These are phyloP conservation scores for Tuta absoluta DNA, from an alignment of 2,888 invertebrate species.

Conservation along the genomic window DNA sequence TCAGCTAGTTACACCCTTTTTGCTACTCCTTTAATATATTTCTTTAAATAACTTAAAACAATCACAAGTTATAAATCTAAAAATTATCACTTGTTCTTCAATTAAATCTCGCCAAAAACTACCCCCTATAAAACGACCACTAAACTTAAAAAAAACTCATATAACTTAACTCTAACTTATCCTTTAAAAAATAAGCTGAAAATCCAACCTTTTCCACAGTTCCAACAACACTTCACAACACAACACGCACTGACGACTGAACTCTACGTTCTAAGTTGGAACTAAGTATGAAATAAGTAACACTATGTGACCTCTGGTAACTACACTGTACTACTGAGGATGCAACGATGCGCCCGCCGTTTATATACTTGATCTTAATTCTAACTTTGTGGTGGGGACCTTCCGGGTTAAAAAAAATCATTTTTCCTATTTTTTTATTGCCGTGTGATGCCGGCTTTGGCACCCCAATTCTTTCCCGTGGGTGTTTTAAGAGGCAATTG, in stretches of 20 bases:
- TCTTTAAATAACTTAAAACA: too few species aligned
- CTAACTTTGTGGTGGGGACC: slow-evolving; percentile 14
- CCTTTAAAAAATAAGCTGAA: slow-evolving; percentile 3
- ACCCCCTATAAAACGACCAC: too few species aligned
- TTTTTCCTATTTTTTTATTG: background rate
- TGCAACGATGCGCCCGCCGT: background rate
- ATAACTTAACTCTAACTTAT: slow-evolving; percentile 1
- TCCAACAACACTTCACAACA: slow-evolving; percentile 27
- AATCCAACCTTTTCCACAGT: slow-evolving; percentile 12
- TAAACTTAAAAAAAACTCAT: background rate
- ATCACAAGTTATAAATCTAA: too few species aligned
- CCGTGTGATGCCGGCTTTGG: too few species aligned
- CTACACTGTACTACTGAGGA: slow-evolving; percentile 17
- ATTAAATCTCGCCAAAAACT: too few species aligned
- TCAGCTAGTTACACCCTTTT: too few species aligned
- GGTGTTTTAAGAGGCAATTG: too few species aligned
- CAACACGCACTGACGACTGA: slow-evolving; percentile 5
- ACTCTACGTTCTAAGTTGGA: slow-evolving; percentile 17
- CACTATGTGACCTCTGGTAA: background rate
- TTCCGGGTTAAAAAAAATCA: slow-evolving; percentile 3
- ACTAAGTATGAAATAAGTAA: slow-evolving; percentile 3
- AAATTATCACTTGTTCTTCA: too few species aligned
- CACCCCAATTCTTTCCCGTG: too few species aligned
- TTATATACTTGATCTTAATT: slow-evolving; percentile 29
- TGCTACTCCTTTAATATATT: too few species aligned